phyloP scores from a whole-genome alignment of 2,113 vertebrate species.

The Hippocampus abdominalis region DNA sequence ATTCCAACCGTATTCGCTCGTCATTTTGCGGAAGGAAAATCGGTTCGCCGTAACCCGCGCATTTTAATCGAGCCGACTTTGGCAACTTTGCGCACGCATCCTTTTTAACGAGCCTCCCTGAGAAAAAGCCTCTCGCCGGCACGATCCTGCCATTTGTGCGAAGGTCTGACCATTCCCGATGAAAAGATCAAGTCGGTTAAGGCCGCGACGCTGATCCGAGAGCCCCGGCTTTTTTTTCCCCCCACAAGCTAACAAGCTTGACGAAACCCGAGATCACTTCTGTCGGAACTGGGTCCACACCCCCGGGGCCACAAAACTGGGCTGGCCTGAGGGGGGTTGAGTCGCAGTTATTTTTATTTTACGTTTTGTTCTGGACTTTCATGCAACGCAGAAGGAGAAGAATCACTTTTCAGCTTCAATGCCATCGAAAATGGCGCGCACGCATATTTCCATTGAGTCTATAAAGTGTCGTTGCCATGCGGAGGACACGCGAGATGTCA shows the following conservation, averaged over 20 bases:
- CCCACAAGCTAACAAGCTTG: background rate
- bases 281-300: constrained; percentile 72
- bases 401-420: constrained; percentile 10
- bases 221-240: background rate
- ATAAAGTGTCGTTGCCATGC: constrained; percentile 30
- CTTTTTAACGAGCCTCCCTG: background rate
- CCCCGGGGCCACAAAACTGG: constrained; percentile 60
- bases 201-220: no score
- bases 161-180: background rate
- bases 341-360: constrained; percentile 63
- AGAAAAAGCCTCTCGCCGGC: no score
- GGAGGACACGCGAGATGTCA: constrained; percentile 49
- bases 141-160: background rate
- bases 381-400: constrained; percentile 32
- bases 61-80: background rate
- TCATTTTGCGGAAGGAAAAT: background rate
- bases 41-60: background rate
- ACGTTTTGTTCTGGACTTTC: constrained; percentile 39
- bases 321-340: constrained; percentile 54
- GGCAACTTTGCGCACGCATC: background rate
- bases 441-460: constrained; percentile 41
- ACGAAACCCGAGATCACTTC: constrained; percentile 54
- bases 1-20: background rate
- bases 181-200: background rate
- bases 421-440: background rate